Conservation (phyloP, 2,797 vertebrate genomes). For the Perodicticus potto region DNA sequence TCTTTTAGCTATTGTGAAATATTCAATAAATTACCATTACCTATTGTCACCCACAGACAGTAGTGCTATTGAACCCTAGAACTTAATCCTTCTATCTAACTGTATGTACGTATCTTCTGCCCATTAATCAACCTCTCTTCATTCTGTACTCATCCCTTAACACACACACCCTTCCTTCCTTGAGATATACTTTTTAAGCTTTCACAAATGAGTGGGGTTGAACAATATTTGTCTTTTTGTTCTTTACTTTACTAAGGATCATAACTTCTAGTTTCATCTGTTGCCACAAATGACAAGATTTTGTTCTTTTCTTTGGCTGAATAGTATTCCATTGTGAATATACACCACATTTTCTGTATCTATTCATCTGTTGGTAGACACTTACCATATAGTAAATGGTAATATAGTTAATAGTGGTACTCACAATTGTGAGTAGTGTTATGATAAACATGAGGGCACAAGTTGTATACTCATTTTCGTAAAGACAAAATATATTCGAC, state of each 20-base stretch:
- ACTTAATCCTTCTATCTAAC: not conserved
- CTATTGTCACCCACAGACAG: not conserved
- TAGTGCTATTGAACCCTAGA: not conserved
- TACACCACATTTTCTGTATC: not conserved
- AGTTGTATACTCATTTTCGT: not conserved
- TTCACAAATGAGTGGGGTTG: not conserved
- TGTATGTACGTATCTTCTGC: not conserved
- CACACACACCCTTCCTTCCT: not conserved
- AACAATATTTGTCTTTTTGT: not conserved
- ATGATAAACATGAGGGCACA: not conserved
- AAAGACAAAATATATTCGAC: not conserved
- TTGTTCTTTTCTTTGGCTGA: not conserved
- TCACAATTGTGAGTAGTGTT: not conserved
- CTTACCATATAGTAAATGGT: too few relatives aligned
- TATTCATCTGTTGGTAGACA: not conserved
- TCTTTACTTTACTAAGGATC: not conserved
- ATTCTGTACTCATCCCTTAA: not conserved
- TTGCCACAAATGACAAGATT: not conserved
- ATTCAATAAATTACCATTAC: not conserved
- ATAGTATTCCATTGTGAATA: not conserved
- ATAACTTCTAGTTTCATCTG: not conserved
- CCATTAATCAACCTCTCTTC: not conserved
- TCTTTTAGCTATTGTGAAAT: not conserved
- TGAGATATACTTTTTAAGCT: not conserved
- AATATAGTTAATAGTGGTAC: too few relatives aligned